A percentile compares a stretch with the other conserved stretches of the same genome.
Evolutionary conservation across 2,888 invertebrate species (phyloP).

Genomic region (Lymantria monacha): DNA sequence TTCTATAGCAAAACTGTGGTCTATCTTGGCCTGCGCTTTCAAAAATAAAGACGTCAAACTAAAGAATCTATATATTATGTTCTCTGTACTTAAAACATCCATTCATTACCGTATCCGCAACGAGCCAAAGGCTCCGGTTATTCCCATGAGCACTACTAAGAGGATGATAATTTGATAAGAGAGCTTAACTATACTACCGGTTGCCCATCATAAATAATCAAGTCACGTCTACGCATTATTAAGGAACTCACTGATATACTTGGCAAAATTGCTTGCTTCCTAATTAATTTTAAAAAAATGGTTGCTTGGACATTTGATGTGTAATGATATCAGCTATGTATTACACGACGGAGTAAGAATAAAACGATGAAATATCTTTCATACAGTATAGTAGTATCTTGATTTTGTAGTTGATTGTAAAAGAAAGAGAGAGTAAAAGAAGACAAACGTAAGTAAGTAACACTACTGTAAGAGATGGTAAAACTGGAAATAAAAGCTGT

Average conservation of each 20-base stretch:
- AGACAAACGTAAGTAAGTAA: too few species aligned
- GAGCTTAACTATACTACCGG: neutral
- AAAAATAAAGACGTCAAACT: too few species aligned
- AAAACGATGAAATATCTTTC: too few species aligned
- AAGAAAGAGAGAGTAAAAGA: too few species aligned
- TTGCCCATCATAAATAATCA: conserved; percentile 5
- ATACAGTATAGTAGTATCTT: too few species aligned
- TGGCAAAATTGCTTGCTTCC: conserved; percentile 25
- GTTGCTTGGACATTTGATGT: neutral
- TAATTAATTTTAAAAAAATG: conserved; percentile 19
- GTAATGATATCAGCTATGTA: too few species aligned
- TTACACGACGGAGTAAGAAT: too few species aligned
- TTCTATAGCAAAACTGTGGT: too few species aligned
- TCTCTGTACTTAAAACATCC: neutral
- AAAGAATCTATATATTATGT: neutral
- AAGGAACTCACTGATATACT: conserved; percentile 8
- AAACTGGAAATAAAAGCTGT: too few species aligned
- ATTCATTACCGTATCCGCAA: neutral
- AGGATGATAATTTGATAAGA: conserved; percentile 2
- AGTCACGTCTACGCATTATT: conserved; percentile 3
- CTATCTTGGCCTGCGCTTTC: too few species aligned
- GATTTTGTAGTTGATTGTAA: too few species aligned
- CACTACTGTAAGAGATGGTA: too few species aligned
- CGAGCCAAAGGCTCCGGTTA: neutral
- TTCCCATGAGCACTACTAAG: conserved; percentile 1